phyloP scores from a whole-genome alignment of 2,888 invertebrate genomes.

The Trachelus tabidus region DNA sequence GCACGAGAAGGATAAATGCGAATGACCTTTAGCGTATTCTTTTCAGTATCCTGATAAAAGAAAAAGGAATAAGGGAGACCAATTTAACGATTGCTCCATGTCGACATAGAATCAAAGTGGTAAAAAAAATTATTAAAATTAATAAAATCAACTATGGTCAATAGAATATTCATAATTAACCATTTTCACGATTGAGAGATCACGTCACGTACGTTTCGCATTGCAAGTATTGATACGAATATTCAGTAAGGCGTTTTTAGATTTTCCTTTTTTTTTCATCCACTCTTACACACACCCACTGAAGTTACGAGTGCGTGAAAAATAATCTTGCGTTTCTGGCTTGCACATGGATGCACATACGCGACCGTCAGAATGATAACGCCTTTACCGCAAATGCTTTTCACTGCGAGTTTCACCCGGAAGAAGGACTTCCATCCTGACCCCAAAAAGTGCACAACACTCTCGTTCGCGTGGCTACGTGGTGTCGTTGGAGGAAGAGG shows the following conservation, averaged over 20 bases:
- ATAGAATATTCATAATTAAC: not conserved
- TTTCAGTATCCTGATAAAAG: not conserved
- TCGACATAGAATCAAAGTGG: not conserved
- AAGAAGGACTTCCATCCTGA: not conserved
- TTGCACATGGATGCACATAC: not conserved
- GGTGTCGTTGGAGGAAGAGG: not conserved
- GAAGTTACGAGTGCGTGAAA: not conserved
- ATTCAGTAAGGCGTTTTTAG: not conserved
- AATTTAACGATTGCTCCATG: not conserved
- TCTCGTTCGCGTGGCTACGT: not conserved
- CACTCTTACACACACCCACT: not conserved
- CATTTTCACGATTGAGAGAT: not conserved
- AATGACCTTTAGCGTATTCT: not conserved
- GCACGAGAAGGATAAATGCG: not conserved
- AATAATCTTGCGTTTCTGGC: not conserved
- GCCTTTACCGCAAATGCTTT: not conserved
- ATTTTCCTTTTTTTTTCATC: not conserved
- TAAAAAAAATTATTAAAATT: not conserved
- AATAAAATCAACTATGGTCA: not conserved
- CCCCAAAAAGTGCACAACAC: not conserved
- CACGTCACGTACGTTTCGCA: not conserved
- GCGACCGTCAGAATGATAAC: not conserved
- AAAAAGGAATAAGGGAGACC: not conserved
- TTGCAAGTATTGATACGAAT: not conserved
- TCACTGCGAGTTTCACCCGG: not conserved